Base-by-base conservation (phyloP, 1,140 invertebrate species). In the Hypothenemus hampei region DNA sequence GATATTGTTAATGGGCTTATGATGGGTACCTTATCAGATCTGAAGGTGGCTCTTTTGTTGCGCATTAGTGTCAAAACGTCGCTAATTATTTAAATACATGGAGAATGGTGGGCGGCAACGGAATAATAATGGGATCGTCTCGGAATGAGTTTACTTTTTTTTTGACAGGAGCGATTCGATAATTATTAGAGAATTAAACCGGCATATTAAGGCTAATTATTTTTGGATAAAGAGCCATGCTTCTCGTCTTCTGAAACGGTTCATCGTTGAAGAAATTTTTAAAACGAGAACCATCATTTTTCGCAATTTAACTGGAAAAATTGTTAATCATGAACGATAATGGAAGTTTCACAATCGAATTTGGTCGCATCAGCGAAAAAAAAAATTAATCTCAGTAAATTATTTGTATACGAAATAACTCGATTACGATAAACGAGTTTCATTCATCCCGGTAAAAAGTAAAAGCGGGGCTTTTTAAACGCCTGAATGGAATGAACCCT, bases 21-120 rank as follows among this genome's bases (percentile, higher is more conserved):
- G 51, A 16, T 54, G 41, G 41, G n/a, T 33, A 36, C 19, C 40
- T 54, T 54, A 44, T 54, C 51, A 36, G 51, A 46, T 44, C 29
- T 37, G n/a, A 35, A 31, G 43, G 24, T 18, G 5, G 40, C 21
- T 43, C 51, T 46, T 54, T 54, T 54, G 51, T 54, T 54, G 31
- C 33, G 51, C 51, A 54, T 54, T 54, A 54, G 51, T 54, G 51
- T 54, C 51, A 54, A 54, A 54, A 54, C 41, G 51, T 54, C 41
- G 51, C 41, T 44, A 54, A 54, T 54, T 54, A 54, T 54, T 54
- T 54, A 54, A 54, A 54, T 54, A 54, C 51, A 24, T 54, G 15
- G 15, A 54, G 41, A 44, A 54, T 54, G 19, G 33, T 44, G 43
- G 33, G 33, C 51, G 48, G 48, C 36, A 21, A 29, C 48, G n/a